Evolutionary conservation across 2,797 vertebrate species (phyloP).

Genomic region (Alectoris magna): DNA sequence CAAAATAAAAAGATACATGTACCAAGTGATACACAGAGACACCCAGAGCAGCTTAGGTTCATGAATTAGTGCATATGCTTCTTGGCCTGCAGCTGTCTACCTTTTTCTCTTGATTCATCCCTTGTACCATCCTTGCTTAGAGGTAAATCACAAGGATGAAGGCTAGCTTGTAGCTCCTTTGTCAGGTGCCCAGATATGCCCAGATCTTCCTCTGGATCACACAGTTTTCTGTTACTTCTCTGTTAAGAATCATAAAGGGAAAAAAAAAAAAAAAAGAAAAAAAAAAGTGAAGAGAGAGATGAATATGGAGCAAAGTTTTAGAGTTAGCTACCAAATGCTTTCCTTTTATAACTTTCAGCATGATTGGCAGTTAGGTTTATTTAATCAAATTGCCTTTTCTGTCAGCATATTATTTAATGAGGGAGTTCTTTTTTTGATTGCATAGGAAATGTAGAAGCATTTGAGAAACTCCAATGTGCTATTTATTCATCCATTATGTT

Average conservation of each 20-base stretch:
- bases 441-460: constrained; percentile 54
- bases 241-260: neutral
- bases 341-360: constrained; percentile 38
- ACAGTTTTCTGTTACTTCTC: neutral
- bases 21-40: neutral
- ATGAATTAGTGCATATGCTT: neutral
- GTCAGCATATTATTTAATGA: constrained; percentile 65
- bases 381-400: constrained; percentile 66
- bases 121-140: neutral
- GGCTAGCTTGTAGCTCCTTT: neutral
- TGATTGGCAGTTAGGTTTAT: constrained; percentile 61
- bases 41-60: neutral
- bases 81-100: neutral
- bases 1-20: neutral
- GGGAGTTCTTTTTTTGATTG: constrained; percentile 49
- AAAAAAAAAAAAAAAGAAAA: too few relatives aligned
- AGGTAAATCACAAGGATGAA: neutral
- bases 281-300: neutral
- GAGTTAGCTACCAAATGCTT: constrained; percentile 21
- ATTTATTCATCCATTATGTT: constrained; percentile 66
- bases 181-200: neutral
- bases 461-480: constrained; percentile 56
- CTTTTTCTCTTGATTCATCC: neutral
- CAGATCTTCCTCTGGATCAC: neutral
- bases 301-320: constrained; percentile 29